phyloP scores from a whole-genome alignment of 2,888 invertebrate species.

The Philonicus albiceps region DNA sequence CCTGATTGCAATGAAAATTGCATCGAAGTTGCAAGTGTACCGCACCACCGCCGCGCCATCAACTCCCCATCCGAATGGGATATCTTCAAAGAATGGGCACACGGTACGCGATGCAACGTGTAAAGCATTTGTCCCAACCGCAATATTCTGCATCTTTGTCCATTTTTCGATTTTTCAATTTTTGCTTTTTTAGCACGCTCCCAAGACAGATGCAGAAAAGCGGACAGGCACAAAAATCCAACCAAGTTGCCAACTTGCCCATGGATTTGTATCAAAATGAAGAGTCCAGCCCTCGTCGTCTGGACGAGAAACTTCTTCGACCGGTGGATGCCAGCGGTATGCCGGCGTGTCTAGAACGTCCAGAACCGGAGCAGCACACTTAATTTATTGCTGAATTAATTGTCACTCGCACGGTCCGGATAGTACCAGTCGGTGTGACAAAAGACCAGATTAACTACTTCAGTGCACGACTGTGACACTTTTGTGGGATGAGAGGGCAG shows the following conservation, averaged over 20 bases:
- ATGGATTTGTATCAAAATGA: not conserved
- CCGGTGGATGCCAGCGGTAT: not conserved
- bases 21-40: not conserved
- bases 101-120: not conserved
- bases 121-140: constrained; percentile 12
- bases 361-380: not conserved
- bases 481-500: not conserved
- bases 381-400: constrained; percentile 35
- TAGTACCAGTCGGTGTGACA: constrained; percentile 13
- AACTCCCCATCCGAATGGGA: not conserved
- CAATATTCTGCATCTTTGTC: not conserved
- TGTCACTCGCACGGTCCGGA: not conserved
- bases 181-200: not conserved
- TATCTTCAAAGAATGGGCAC: not conserved
- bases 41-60: too few species aligned
- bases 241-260: not conserved
- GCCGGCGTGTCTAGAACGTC: not conserved
- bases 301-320: not conserved
- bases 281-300: not conserved
- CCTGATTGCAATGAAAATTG: not conserved
- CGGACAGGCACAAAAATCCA: not conserved
- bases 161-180: not conserved
- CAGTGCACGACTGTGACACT: not conserved
- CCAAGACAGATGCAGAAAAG: not conserved
- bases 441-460: constrained; percentile 27